Percentiles rank a stretch among this genome's conserved stretches.
Conservation (phyloP, 23 tunicate genomes). For the Halocynthia aurantium region DNA sequence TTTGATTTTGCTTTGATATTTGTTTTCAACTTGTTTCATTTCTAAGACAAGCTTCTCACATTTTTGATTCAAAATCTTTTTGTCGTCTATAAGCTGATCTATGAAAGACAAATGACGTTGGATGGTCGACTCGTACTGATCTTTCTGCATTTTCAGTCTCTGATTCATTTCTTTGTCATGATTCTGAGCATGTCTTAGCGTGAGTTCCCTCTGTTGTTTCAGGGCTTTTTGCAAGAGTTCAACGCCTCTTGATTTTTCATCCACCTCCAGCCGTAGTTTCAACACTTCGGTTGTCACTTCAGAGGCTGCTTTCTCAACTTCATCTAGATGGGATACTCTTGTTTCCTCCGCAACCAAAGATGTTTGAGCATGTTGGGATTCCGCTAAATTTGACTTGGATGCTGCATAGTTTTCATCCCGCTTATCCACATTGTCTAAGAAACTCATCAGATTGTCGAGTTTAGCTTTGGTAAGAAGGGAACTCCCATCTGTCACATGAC, state of each 20-base stretch:
- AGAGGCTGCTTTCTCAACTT: constrained; percentile 11
- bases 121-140: constrained; percentile 84
- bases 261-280: constrained; percentile 57
- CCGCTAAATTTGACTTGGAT: constrained; percentile 5
- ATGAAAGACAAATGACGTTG: constrained; percentile 82
- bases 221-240: constrained; percentile 64
- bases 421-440: constrained; percentile 68
- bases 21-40: constrained; percentile 55
- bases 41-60: constrained; percentile 62
- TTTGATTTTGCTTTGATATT: constrained; percentile 68
- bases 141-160: constrained; percentile 64
- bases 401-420: constrained; percentile 26
- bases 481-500: not conserved
- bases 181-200: constrained; percentile 36
- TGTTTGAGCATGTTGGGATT: not conserved
- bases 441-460: constrained; percentile 66
- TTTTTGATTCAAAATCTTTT: constrained; percentile 61
- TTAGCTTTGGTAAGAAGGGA: constrained; percentile 64
- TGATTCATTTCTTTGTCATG: constrained; percentile 64
- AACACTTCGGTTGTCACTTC: constrained; percentile 69
- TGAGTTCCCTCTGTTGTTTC: constrained; percentile 56
- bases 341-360: constrained; percentile 36
- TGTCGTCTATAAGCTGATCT: constrained; percentile 93
- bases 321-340: not conserved
- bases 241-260: constrained; percentile 81